Percentiles rank a stretch among this genome's conserved stretches.
phyloP scores from a whole-genome alignment of 2,797 vertebrate genomes.

The Gymnothorax javanicus region DNA sequence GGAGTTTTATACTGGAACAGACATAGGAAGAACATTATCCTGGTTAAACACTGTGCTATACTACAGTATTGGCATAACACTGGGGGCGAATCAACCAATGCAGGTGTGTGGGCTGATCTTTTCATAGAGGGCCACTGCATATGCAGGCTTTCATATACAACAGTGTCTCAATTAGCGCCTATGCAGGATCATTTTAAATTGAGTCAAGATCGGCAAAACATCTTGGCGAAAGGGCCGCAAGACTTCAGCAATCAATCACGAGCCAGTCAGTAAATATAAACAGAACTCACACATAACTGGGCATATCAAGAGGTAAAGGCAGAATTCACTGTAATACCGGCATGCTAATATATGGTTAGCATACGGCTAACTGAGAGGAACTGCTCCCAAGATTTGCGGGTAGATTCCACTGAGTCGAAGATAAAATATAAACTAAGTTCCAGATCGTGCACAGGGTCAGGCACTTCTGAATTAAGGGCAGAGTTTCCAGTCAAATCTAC shows the following conservation, averaged over 20 bases:
- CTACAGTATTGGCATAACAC: not conserved
- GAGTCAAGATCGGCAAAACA: not conserved
- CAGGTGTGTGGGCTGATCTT: not conserved
- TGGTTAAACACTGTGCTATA: not conserved
- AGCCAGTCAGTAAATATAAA: not conserved
- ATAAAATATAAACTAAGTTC: no score
- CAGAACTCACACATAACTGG: not conserved
- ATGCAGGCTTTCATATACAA: not conserved
- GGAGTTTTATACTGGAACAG: slow-evolving; percentile 79
- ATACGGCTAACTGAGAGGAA: no score
- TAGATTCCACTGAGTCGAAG: no score
- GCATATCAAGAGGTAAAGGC: no score
- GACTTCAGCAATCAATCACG: not conserved
- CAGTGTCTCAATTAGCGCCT: not conserved
- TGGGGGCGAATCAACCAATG: not conserved
- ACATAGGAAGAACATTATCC: slow-evolving; percentile 23
- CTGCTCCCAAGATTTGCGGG: no score
- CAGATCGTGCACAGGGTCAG: no score
- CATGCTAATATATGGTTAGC: no score
- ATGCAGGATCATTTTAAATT: not conserved
- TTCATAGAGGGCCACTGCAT: not conserved
- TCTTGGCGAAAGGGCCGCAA: not conserved
- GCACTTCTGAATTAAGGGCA: no score
- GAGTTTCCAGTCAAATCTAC: no score
- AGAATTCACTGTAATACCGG: no score